A percentile compares a stretch with the other conserved stretches of the same genome.
Conservation (phyloP, 30 jellyfish, hydroid and myxozoan species). For the Aurelia aurita region DNA sequence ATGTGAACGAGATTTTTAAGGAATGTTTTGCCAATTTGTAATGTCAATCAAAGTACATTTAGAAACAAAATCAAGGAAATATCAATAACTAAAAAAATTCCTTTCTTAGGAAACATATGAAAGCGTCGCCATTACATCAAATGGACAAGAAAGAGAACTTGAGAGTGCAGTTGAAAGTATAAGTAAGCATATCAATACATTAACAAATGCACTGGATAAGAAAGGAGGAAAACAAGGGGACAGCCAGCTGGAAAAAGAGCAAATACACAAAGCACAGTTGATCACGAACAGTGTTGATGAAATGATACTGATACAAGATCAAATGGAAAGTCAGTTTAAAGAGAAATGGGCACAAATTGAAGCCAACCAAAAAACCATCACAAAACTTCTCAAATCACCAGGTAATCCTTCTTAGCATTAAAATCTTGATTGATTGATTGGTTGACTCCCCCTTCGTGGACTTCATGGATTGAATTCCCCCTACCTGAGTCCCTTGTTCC, state of each 20-base stretch:
- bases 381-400: conserved; percentile 20
- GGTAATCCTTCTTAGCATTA: conserved; percentile 4
- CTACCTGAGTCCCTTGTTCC: too few relatives aligned
- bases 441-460: too few relatives aligned
- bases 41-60: too few relatives aligned
- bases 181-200: background rate
- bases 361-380: conserved; percentile 35
- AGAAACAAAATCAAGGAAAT: too few relatives aligned
- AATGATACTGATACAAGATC: background rate
- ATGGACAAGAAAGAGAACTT: conserved; percentile 13
- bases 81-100: too few relatives aligned
- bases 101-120: conserved; percentile 43
- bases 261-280: background rate
- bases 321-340: conserved; percentile 14
- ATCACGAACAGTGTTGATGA: background rate
- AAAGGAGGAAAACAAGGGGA: background rate
- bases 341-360: conserved; percentile 21
- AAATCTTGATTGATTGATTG: too few relatives aligned
- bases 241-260: background rate
- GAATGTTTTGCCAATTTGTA: too few relatives aligned
- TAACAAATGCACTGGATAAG: background rate
- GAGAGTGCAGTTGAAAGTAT: background rate
- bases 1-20: too few relatives aligned
- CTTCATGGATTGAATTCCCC: too few relatives aligned
- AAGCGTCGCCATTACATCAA: background rate